Evolutionary conservation across 2,888 invertebrate species (phyloP), one percentile per base, ranked within the genome.

Genomic region (Nemoura dubitans): DNA sequence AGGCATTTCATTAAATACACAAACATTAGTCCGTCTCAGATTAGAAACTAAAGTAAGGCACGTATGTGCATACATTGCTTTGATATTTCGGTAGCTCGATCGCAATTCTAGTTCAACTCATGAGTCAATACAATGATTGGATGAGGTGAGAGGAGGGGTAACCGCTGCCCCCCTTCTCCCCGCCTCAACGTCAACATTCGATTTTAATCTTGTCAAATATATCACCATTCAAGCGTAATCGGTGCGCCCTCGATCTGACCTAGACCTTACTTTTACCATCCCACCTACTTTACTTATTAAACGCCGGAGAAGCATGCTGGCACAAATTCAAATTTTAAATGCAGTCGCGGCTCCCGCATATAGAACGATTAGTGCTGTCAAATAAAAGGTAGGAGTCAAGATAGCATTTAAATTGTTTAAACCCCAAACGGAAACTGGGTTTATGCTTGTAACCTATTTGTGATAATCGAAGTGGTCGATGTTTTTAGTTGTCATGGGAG

Each of bases 261-360:
- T 43, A 83, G 83, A 83, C 83, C 83, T 83, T 83, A 25, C 83
- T 83, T 36, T 25, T 21, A 16, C 59, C 42, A 43, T 42, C 43
- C 83, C 83, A 83, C 83, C 83, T 83, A 83, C 42, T 83, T 83
- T 83, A 42, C 83, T 83, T 83, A 42, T 25, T 42, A 26, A 59
- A 59, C 21, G 59, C 21, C 59, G 59, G 14, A 59, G 59, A 59
- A 2, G 59, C 59, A 59, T 59, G 36, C 7, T 30, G 81, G 81
- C 59, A 81, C 27, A 14, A 81, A 29, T n/a, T 81, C 81, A 81
- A 81, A 81, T 59, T 59, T 59, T 59, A 59, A 59, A 59, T 7
- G 14, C 14, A 59, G 21, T 59, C 59, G 14, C 59, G 14, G 59
- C 59, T 21, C 14, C 59, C 36, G 36, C 36, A 36, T 36, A 10